Evolutionary conservation across 1,140 invertebrate species (phyloP).

Genomic region (Marisa cornuarietis): DNA sequence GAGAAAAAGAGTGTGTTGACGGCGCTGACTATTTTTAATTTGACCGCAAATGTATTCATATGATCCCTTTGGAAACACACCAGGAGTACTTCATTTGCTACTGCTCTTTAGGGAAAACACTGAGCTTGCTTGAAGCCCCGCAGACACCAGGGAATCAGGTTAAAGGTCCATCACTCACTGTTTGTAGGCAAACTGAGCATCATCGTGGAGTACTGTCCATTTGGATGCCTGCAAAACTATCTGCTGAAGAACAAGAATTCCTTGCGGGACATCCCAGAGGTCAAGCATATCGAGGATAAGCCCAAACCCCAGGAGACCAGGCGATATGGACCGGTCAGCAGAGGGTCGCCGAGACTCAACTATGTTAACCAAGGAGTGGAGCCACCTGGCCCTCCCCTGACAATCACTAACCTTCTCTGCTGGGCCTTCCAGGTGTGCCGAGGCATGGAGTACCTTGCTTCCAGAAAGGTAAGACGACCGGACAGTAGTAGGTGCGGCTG

Average conservation of each 20-base stretch:
- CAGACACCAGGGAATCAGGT: no score
- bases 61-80: no score
- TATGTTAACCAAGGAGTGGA: slow-evolving; percentile 54
- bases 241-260: slow-evolving; percentile 67
- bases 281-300: slow-evolving; percentile 65
- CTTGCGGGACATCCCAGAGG: slow-evolving; percentile 68
- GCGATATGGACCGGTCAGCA: slow-evolving; percentile 23
- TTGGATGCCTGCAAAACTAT: slow-evolving; percentile 95
- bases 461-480: slow-evolving; percentile 76
- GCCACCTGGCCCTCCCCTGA: slow-evolving; percentile 68
- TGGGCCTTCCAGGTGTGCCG: slow-evolving; percentile 96
- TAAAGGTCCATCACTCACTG: no score
- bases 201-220: slow-evolving; percentile 95
- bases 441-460: slow-evolving; percentile 97
- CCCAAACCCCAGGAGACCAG: slow-evolving; percentile 55
- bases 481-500: no score
- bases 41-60: no score
- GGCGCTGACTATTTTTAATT: no score
- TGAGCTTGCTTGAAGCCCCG: no score
- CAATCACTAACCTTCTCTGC: slow-evolving; percentile 92
- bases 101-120: no score
- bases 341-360: slow-evolving; percentile 41
- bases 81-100: no score
- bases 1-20: no score
- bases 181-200: slow-evolving; percentile 83